A percentile compares a stretch with the other conserved stretches of the same genome.
Conservation (phyloP, 1,140 invertebrate genomes). For the Agrypnia vestita region DNA sequence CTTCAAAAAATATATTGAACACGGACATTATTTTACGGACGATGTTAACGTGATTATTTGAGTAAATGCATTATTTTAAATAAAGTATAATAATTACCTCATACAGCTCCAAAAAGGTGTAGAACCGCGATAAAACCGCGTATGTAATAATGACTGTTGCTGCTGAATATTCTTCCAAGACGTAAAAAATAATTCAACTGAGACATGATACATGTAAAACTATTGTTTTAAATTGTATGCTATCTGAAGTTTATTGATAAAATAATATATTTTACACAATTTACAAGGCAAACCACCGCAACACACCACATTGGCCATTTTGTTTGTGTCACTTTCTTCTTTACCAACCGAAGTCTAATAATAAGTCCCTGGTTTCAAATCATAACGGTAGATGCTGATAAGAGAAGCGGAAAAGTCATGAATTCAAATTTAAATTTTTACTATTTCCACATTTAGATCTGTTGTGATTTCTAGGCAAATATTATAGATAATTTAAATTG, state of each 20-base stretch:
- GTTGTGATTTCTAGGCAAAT: background rate
- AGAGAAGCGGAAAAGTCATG: slow-evolving; percentile 1
- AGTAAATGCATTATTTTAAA: slow-evolving; percentile 44
- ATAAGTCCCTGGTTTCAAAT: background rate
- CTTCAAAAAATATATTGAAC: background rate
- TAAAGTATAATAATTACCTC: slow-evolving; percentile 52
- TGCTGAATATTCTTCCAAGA: slow-evolving; percentile 40
- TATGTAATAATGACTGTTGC: slow-evolving; percentile 37
- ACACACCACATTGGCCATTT: slow-evolving; percentile 50
- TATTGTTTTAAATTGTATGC: slow-evolving; percentile 40
- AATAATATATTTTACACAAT: slow-evolving; percentile 46
- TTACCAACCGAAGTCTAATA: slow-evolving; percentile 26
- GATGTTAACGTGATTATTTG: background rate
- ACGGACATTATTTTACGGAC: slow-evolving; percentile 7
- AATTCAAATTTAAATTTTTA: slow-evolving; percentile 11
- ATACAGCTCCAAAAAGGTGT: slow-evolving; percentile 47
- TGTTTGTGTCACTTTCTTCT: slow-evolving; percentile 42
- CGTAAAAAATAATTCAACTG: slow-evolving; percentile 40
- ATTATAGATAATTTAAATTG: too few species aligned
- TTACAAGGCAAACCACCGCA: slow-evolving; percentile 50
- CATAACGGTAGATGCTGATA: background rate
- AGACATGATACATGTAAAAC: slow-evolving; percentile 44
- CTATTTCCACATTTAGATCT: background rate
- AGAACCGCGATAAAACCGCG: slow-evolving; percentile 51
- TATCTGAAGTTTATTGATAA: slow-evolving; percentile 50